These are phyloP conservation scores for Loripinus fragilis DNA, from an alignment of 2,888 invertebrate genomes.

Conservation along the genomic window DNA sequence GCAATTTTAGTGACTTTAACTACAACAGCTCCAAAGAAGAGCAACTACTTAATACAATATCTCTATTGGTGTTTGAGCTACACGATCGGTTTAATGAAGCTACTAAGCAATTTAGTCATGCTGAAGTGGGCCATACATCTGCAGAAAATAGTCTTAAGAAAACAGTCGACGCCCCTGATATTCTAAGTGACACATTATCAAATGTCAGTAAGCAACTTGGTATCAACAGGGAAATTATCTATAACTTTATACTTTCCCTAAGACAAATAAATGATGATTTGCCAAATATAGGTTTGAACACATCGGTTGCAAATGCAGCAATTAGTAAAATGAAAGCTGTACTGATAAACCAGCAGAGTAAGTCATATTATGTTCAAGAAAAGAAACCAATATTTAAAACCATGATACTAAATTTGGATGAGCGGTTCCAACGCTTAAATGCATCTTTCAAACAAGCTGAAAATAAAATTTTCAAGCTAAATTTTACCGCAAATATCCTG, in stretches of 20 bases:
- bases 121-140: background rate
- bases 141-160: background rate
- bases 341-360: background rate
- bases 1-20: background rate
- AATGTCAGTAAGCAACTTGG: background rate
- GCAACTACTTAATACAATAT: background rate
- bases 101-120: background rate
- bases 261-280: conserved; percentile 22
- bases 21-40: background rate
- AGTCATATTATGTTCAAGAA: background rate
- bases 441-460: background rate
- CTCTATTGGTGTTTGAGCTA: background rate
- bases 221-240: background rate
- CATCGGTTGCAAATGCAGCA: conserved; percentile 8
- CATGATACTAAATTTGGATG: background rate
- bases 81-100: background rate
- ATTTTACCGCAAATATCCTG: background rate
- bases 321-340: background rate
- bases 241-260: background rate
- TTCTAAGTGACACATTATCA: conserved; percentile 24
- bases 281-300: conserved; percentile 20
- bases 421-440: background rate
- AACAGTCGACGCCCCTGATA: background rate
- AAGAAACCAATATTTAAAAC: background rate
- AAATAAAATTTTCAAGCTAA: background rate